A percentile compares a stretch with the other conserved stretches of the same genome.
These are phyloP conservation scores for Pipistrellus nathusii DNA, from an alignment of 2,797 vertebrate genomes.

Conservation along the genomic window DNA sequence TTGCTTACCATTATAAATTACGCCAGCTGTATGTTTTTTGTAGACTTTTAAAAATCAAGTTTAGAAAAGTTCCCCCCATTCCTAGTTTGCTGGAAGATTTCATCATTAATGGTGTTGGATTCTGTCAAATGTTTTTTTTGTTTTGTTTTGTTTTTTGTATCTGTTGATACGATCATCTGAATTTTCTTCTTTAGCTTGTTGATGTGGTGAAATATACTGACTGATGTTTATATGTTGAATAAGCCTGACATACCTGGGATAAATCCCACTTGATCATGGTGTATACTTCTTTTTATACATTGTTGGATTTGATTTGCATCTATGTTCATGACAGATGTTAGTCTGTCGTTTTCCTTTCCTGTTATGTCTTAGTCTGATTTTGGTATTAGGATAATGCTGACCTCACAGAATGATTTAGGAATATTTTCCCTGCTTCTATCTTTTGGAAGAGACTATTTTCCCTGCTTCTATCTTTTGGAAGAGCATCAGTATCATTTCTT, in stretches of 20 bases:
- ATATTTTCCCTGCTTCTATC: neutral
- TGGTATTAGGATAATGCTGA: neutral
- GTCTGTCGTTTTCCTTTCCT: neutral
- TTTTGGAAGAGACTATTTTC: neutral
- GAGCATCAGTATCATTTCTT: neutral
- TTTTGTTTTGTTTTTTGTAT: neutral
- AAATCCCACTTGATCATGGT: neutral
- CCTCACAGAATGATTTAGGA: neutral
- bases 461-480: neutral
- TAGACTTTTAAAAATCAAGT: neutral
- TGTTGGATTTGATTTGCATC: neutral
- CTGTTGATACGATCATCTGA: neutral
- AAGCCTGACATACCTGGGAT: neutral
- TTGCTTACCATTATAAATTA: neutral
- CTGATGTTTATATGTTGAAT: neutral
- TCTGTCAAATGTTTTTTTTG: neutral
- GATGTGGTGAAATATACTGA: neutral
- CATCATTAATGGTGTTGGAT: neutral
- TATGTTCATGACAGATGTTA: neutral
- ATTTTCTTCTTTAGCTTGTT: neutral
- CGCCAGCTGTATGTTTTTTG: neutral
- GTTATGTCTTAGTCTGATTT: neutral
- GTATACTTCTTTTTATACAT: neutral
- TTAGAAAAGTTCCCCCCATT: neutral
- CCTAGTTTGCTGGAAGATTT: neutral